Base-by-base conservation (phyloP, 2,113 vertebrate genomes). In the Calyptomena viridis region DNA sequence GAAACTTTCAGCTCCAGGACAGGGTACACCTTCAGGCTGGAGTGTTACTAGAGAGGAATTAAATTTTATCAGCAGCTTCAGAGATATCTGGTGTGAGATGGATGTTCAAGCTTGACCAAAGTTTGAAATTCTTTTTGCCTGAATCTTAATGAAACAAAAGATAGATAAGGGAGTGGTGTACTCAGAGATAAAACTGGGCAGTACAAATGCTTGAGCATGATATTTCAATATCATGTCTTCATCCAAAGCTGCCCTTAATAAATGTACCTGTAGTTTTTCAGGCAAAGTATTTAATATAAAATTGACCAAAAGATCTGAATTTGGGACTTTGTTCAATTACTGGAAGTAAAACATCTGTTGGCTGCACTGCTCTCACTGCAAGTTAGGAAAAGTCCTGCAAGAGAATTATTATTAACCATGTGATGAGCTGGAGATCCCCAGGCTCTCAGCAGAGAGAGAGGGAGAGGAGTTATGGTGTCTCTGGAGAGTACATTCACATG, bases 391-490 rank as follows among this genome's bases (percentile, higher is more conserved):
- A 80, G n/a, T 56, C 39, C 49, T 55, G 40, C 22, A 18, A 42
- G 50, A 73, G 15, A 62, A 66, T 21, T 5, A 24, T 20, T 84
- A 14, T 53, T 83, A 90, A 83, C 17, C 28, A 79, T n/a, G 58
- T 1, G 15, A 33, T 0, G 3, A 84, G 7, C 35, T 92, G 50
- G 28, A 73, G 39, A 46, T 11, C 31, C 60, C n/a, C 3, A 2
- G 64, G 19, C 7, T 66, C 18, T 46, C 44, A 46, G 44, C 44
- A 47, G 46, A 22, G 78, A 75, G 42, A 87, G 31, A 10, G 27
- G 11, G 5, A 63, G 24, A 63, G 49, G 77, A 78, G 33, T 6
- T 59, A 0, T 0, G 1, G 30, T 31, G 25, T 40, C 81, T 81
- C 46, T 50, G 30, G 55, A 76, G 62, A n/a, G 16, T 3, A 19